Conservation (phyloP, 2,888 invertebrate genomes). For the Xylocampa areola region DNA sequence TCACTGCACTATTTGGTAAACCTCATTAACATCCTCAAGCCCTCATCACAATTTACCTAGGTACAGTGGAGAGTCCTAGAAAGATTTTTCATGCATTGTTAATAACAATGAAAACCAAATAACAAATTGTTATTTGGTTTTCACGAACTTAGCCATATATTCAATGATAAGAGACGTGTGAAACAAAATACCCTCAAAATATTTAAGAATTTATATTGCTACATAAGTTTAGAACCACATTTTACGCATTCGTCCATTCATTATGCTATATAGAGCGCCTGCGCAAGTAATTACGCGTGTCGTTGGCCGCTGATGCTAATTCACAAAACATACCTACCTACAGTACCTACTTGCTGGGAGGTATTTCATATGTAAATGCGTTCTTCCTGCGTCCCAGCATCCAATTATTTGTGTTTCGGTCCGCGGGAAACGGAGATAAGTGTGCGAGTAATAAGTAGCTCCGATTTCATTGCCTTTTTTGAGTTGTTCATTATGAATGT, state of each 20-base stretch:
- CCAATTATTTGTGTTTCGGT: slow-evolving; percentile 64
- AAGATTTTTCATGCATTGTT: too few species aligned
- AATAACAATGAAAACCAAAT: too few species aligned
- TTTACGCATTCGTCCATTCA: slow-evolving; percentile 16
- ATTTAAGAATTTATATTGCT: not conserved
- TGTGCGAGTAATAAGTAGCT: slow-evolving; percentile 7
- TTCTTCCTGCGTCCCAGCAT: slow-evolving; percentile 47
- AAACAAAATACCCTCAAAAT: too few species aligned
- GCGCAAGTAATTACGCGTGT: slow-evolving; percentile 38
- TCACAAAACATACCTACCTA: slow-evolving; percentile 52
- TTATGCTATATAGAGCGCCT: slow-evolving; percentile 17
- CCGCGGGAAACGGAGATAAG: slow-evolving; percentile 53
- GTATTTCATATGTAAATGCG: slow-evolving; percentile 69
- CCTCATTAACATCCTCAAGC: too few species aligned
- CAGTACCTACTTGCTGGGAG: slow-evolving; percentile 46
- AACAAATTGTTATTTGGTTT: too few species aligned
- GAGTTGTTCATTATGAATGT: not conserved
- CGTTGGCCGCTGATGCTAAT: slow-evolving; percentile 65
- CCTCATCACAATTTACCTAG: too few species aligned
- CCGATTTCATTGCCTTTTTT: slow-evolving; percentile 6
- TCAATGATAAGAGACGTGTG: too few species aligned
- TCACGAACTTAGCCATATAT: too few species aligned
- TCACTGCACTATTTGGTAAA: too few species aligned
- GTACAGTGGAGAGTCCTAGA: too few species aligned
- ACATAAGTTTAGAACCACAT: not conserved